Conservation (phyloP, 2,113 vertebrate genomes). For the Salvator merianae region DNA sequence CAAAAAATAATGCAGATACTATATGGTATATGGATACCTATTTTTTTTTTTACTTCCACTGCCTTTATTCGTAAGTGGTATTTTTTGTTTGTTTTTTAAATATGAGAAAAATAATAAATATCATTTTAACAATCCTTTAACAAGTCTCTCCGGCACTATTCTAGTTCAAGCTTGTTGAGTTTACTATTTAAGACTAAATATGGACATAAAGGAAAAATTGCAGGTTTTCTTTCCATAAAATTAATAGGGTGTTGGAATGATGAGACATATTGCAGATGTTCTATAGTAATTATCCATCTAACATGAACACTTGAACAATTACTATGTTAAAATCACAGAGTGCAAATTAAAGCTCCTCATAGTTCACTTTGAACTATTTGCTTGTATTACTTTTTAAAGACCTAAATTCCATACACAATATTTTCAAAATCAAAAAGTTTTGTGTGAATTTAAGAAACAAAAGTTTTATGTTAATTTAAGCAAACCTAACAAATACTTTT, state of each 20-base stretch:
- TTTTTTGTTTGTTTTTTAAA: background rate
- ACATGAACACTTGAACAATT: constrained; percentile 65
- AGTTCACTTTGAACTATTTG: constrained; percentile 28
- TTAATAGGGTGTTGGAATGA: constrained; percentile 43
- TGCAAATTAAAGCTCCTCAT: constrained; percentile 54
- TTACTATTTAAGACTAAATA: background rate
- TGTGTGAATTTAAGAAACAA: background rate
- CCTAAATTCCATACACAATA: background rate
- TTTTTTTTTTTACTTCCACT: background rate
- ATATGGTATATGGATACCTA: background rate
- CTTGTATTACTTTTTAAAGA: background rate
- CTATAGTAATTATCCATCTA: constrained; percentile 57
- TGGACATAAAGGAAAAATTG: background rate
- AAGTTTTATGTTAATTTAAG: background rate
- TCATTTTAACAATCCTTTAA: background rate
- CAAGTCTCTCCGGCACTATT: background rate
- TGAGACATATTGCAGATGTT: constrained; percentile 61
- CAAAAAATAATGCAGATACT: too few species aligned
- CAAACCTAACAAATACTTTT: background rate
- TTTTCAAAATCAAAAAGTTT: background rate
- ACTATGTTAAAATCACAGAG: constrained; percentile 57
- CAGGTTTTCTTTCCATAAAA: constrained; percentile 35
- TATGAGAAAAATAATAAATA: background rate
- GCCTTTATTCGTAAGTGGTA: background rate
- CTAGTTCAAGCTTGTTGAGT: background rate